Evolutionary conservation across 2,888 invertebrate genomes (phyloP), one percentile per base, ranked within the genome.

Genomic region (Labia minor): DNA sequence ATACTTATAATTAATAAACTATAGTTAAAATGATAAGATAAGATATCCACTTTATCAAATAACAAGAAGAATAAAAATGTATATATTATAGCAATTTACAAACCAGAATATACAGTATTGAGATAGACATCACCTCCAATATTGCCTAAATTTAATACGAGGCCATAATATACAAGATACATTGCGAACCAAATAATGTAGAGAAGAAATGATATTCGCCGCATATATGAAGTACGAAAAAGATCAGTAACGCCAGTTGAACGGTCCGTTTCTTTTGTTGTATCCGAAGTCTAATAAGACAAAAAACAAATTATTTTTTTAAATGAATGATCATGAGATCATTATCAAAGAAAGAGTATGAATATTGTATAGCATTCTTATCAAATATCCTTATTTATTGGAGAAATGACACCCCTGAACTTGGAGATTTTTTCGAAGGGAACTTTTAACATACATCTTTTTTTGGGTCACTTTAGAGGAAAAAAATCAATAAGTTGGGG

Each of bases 101-200:
- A 75, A 89, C 86, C 72, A 33, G 76, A 75, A 62, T 77, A 70
- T 19, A 76, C 72, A 3, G 76, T 75, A 71, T 88, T 89, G 65
- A 87, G 76, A 75, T 90, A 90, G 37, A 90, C 79, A 76, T 89
- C 85, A 67, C 89, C 89, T 49, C 88, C 85, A 70, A 89, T 86
- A 70, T 88, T 86, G 66, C 85, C 86, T 70, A 90, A 81, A 74
- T 90, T 90, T 67, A 90, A 77, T 68, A 89, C 82, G 26, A 90
- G 78, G 1, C 90, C 90, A 71, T 90, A 90, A 76, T 90, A 90
- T 0, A 88, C 85, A 64, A 90, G 82, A 68, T 90, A 88, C 78
- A 89, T 86, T 64, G 85, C 82, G 75, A 89, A 89, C 90, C 90
- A 90, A 67, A 87, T 84, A 66, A 88, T 77, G 68, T 87, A 86